Evolutionary conservation across 2,113 vertebrate species (phyloP).

Genomic region (Cyanocitta stelleri): DNA sequence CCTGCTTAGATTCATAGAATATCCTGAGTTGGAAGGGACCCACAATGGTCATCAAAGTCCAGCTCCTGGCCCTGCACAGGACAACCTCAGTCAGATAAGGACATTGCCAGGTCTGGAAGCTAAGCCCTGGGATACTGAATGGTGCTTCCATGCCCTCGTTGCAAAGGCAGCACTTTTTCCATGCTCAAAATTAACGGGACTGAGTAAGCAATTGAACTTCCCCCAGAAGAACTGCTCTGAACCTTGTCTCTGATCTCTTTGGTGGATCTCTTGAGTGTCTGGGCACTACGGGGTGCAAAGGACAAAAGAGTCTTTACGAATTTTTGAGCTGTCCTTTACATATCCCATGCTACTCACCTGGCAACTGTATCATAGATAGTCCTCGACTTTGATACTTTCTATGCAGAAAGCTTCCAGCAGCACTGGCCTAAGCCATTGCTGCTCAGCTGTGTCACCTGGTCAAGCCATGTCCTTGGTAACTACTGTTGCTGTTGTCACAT

Average conservation of each 20-base stretch:
- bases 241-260: not conserved
- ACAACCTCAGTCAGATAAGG: not conserved
- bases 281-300: not conserved
- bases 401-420: not conserved
- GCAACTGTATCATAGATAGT: not conserved
- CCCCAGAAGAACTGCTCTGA: not conserved
- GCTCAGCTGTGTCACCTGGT: not conserved
- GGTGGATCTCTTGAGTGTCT: not conserved
- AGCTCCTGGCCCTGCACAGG: not conserved
- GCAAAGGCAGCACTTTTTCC: not conserved
- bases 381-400: not conserved
- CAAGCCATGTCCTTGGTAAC: not conserved
- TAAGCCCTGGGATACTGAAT: not conserved
- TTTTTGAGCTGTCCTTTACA: not conserved
- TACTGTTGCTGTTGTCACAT: not conserved
- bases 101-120: not conserved
- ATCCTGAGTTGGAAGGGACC: not conserved
- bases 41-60: not conserved
- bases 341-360: accelerated
- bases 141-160: not conserved
- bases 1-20: not conserved
- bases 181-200: not conserved
- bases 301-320: not conserved
- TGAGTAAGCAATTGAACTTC: not conserved
- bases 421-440: not conserved